Evolutionary conservation across 2,888 invertebrate genomes (phyloP), one percentile per base, ranked within the genome.

Genomic region (Microctonus brassicae): DNA sequence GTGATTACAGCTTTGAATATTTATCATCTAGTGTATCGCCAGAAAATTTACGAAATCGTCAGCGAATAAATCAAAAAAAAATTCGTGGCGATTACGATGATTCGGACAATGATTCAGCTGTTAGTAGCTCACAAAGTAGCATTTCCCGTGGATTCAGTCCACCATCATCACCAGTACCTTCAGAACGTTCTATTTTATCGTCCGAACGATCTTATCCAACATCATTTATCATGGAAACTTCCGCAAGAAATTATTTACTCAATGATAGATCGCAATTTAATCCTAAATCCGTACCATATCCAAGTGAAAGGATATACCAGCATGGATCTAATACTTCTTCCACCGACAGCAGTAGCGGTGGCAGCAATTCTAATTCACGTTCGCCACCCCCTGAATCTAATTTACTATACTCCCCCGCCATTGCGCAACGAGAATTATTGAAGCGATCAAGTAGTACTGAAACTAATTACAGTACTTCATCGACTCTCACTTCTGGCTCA

Each of bases 41-140:
- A 26, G 84, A 85, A 9, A 79, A 80, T 3, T 58, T 75, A 58
- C 78, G 80, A 0, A 76, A 72, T 24, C 74, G 81, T 34, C 76
- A 73, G 84, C 88, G 73, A 81, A 87, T 75, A 20, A 71, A 65
- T 6, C 79, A 78, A 36, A 76, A 79, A 42, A 77, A 79, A n/a
- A 75, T 77, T 47, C 77, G 83, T n/a, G 78, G 79, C 52, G 84
- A 90, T 87, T 82, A 88, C 80, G 91, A 93, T 77, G 94, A 94
- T 79, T 94, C 94, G 81, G 96, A 96, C 85, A 95, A 95, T 81
- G 96, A 96, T 87, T 96, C 95, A 33, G 95, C 95, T 4, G 94
- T 96, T 85, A 95, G 95, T 61, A 94, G 94, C 78, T 93, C 94
- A 67, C 95, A 94, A 57, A 94, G 94, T 84, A 93, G 92, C 84